These are phyloP conservation scores for Elephantulus edwardii DNA, from an alignment of 2,113 vertebrate species.

Conservation along the genomic window DNA sequence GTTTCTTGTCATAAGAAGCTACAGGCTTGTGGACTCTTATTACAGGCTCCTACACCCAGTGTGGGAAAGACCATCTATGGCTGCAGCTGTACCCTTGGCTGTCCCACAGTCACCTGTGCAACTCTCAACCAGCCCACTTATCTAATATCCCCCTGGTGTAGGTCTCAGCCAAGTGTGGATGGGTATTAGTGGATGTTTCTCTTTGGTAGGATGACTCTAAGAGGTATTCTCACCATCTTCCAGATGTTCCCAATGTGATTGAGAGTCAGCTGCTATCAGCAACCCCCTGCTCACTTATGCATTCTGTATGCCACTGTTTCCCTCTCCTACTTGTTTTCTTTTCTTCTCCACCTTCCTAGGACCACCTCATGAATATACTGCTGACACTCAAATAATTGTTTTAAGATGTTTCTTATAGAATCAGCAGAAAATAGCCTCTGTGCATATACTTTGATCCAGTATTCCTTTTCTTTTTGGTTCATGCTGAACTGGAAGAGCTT, in stretches of 20 bases:
- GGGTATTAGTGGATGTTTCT: not conserved
- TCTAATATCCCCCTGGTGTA: not conserved
- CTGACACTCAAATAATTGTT: not conserved
- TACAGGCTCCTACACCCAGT: not conserved
- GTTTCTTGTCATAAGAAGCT: no score
- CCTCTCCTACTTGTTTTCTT: not conserved
- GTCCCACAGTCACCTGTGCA: not conserved
- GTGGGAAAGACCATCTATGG: not conserved
- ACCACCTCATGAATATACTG: not conserved
- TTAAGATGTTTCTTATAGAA: slow-evolving; percentile 5
- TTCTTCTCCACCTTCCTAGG: not conserved
- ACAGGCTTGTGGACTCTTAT: slow-evolving; percentile 1
- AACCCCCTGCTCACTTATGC: not conserved
- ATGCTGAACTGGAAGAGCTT: not conserved
- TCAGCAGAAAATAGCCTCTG: not conserved
- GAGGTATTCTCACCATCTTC: not conserved
- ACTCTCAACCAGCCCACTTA: not conserved
- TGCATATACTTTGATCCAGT: not conserved
- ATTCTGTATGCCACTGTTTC: not conserved
- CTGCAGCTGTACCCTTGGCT: not conserved
- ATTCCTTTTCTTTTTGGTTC: not conserved
- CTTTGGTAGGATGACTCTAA: not conserved
- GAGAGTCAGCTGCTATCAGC: not conserved
- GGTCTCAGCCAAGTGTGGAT: not conserved
- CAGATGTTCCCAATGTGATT: not conserved